Evolutionary conservation across 2,888 invertebrate genomes (phyloP), one percentile per base, ranked within the genome.

Genomic region (Atherix ibis): DNA sequence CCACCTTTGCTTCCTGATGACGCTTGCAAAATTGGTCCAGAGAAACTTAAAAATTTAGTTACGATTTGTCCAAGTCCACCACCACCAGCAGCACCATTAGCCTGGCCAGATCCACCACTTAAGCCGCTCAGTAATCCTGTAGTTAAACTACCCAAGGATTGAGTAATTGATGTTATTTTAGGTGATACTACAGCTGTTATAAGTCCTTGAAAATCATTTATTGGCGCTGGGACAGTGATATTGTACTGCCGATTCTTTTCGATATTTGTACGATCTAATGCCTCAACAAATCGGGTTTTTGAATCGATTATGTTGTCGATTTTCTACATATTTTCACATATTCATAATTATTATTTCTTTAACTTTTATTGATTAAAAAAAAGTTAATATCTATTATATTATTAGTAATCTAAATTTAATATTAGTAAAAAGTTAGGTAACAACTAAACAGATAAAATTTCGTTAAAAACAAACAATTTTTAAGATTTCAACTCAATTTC

Each of bases 281-380:
- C 70, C 35, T 70, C 66, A 39, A 84, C 66, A 46, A 76, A 70
- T 19, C 70, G 68, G 25, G 81, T 83, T 62, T 83, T 83, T 32
- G 80, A 72, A 51, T 84, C 83, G 61, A 84, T 68, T 59, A 82
- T 69, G 42, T 76, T 73, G 64, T 83, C 81, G 65, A 83, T 70
- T 76, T 83, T 83, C 83, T 83, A 68, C 43, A 69, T 51, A 46
- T 40, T 32, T 31, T n/a, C n/a, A n/a, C n/a, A n/a, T n/a, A n/a
- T n/a, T n/a, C n/a, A n/a, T n/a, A n/a, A n/a, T 5, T 31, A 15
- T 26, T n/a, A 12, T 27, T 15, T 29, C 17, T 18, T 27, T 18
- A n/a, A 17, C n/a, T n/a, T n/a, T n/a, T n/a, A n/a, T n/a, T n/a
- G n/a, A n/a, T n/a, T n/a, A n/a, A n/a, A n/a, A n/a, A n/a, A n/a